A percentile compares a stretch with the other conserved stretches of the same genome.
Evolutionary conservation across 2,113 vertebrate genomes (phyloP).

Genomic region (Anthoscopus minutus): DNA sequence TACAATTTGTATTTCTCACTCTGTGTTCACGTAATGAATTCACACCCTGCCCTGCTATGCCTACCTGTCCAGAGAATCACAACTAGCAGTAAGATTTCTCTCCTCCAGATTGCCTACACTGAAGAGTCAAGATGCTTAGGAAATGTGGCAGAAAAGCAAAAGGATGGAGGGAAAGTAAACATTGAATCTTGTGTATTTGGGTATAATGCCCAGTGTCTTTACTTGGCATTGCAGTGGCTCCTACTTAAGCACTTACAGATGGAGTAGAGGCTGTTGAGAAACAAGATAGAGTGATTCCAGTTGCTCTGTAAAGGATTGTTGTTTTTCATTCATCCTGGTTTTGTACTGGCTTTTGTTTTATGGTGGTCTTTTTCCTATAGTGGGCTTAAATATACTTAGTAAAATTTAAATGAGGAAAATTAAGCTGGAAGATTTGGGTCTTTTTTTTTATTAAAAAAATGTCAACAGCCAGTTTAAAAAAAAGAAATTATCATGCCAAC

Average conservation of each 20-base stretch:
- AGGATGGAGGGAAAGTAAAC: not conserved
- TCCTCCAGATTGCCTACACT: not conserved
- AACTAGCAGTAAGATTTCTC: not conserved
- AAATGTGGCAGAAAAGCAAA: not conserved
- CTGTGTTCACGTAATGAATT: not conserved
- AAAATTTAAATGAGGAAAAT: not conserved
- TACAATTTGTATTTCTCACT: not conserved
- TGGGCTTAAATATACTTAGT: not conserved
- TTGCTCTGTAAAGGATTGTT: not conserved
- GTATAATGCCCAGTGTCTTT: not conserved
- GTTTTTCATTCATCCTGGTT: accelerated
- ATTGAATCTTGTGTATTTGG: not conserved
- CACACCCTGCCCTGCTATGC: not conserved
- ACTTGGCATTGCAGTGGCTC: not conserved
- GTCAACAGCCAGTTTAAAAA: not conserved
- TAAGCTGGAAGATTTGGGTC: not conserved
- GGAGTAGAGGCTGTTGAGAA: not conserved
- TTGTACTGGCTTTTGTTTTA: not conserved
- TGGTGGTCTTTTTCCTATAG: not conserved
- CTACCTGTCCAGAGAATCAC: not conserved
- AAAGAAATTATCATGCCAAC: not conserved
- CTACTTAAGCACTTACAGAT: not conserved
- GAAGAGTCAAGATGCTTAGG: not conserved
- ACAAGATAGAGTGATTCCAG: too few species aligned
- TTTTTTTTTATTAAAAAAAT: not conserved